Conservation (phyloP, 2,113 vertebrate genomes). For the Actinemys pallida region DNA sequence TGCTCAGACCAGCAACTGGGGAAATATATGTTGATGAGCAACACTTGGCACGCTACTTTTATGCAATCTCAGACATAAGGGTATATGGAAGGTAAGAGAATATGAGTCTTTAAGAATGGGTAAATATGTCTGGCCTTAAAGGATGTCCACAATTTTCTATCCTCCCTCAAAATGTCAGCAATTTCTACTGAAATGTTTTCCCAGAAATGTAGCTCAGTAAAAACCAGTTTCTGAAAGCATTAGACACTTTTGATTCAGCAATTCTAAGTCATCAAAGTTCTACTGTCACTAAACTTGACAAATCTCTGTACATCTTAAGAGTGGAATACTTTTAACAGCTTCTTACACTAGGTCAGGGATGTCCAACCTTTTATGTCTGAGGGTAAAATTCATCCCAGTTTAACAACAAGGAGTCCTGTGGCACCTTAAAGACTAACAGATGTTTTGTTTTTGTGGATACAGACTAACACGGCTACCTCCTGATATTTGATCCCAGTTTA, state of each 20-base stretch:
- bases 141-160: neutral
- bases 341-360: neutral
- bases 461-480: no score
- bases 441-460: no score
- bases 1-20: constrained; percentile 94
- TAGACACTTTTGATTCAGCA: neutral
- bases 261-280: neutral
- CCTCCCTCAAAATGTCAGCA: neutral
- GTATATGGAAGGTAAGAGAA: constrained; percentile 96
- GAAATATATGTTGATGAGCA: constrained; percentile 95
- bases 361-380: neutral
- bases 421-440: no score
- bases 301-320: neutral
- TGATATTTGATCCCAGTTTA: neutral
- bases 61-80: constrained; percentile 98
- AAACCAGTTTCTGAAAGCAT: neutral
- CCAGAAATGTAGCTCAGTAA: neutral
- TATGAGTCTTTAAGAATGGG: neutral
- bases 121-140: neutral
- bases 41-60: constrained; percentile 96
- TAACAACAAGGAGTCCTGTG: neutral
- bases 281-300: neutral
- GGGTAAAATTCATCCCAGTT: neutral
- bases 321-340: neutral
- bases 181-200: neutral